Evolutionary conservation across 2,113 vertebrate genomes (phyloP), one percentile per base, ranked within the genome.

Genomic region (Scytalopus superciliaris): DNA sequence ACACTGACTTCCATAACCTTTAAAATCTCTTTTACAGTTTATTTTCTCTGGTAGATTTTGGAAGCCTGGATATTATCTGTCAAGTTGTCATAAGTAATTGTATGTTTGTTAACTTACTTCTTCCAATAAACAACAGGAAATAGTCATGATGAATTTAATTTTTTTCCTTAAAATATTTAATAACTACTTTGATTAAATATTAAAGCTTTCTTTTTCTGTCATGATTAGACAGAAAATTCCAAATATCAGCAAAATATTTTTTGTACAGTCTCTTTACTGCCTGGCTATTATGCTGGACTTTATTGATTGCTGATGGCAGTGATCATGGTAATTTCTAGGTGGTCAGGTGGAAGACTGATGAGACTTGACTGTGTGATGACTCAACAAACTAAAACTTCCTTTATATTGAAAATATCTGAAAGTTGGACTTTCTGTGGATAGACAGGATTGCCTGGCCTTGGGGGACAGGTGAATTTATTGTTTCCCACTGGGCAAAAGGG

Each of bases 171-270:
- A 84, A 59, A 67, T 12, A 72, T n/a, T 83, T 86, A 84, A 30
- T 93, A 90, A 63, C 55, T 67, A 33, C 59, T 90, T 90, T 88
- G 83, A 77, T 97, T 80, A 93, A 96, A 93, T 93, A 86, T 88
- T 96, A 88, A 94, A 86, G 33, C 25, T 86, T 94, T 89, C 6
- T 63, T 95, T 74, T 84, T 37, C 63, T 84, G 28, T 57, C 89
- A 59, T 12, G 77, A 70, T 50, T 50, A 67, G 68, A 42, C 6
- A 47, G 69, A 86, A 80, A 74, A 89, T 42, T 45, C 50, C 30
- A 88, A 80, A 80, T 85, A 85, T 83, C 85, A 86, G 85, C 59
- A 83, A 76, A 93, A 57, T 81, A 39, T 33, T 52, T 33, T 52
- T 39, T 42, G 19, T 30, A 12, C 7, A 33, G 2, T 67, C 12